Percentiles rank a stretch among this genome's conserved stretches.
Conservation (phyloP, 1,140 invertebrate genomes). For the Elysia chlorotica region DNA sequence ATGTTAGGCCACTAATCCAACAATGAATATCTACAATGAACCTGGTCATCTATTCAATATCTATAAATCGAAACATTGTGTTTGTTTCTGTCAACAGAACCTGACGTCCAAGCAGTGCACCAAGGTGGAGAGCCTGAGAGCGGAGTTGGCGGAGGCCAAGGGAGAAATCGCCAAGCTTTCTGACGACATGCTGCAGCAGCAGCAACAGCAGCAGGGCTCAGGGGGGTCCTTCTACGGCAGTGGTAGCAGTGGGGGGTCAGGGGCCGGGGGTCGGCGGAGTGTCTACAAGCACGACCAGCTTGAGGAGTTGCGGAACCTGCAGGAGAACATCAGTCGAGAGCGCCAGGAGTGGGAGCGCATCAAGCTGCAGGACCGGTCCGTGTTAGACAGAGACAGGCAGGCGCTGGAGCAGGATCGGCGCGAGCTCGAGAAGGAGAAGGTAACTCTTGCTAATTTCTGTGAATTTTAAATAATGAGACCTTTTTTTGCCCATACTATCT, state of each 20-base stretch:
- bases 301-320: constrained; percentile 52
- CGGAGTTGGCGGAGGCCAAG: constrained; percentile 51
- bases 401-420: constrained; percentile 35
- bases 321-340: constrained; percentile 47
- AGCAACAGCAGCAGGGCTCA: no score
- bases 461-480: no score
- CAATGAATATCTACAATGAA: no score
- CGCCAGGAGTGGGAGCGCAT: constrained; percentile 41
- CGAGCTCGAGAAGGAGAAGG: constrained; percentile 41
- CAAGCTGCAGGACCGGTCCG: constrained; percentile 33
- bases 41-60: no score
- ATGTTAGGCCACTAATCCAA: no score
- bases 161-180: constrained; percentile 51
- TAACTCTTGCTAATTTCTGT: no score
- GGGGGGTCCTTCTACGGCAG: no score
- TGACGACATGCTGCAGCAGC: constrained; percentile 46
- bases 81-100: constrained; percentile 23
- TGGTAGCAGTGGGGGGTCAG: no score
- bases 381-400: constrained; percentile 33
- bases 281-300: constrained; percentile 47
- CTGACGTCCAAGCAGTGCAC: constrained; percentile 47
- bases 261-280: constrained; percentile 38
- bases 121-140: constrained; percentile 46
- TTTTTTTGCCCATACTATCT: no score
- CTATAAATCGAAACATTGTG: no score